Evolutionary conservation across 2,888 invertebrate species (phyloP).

Genomic region (Chromoteleia sp.): DNA sequence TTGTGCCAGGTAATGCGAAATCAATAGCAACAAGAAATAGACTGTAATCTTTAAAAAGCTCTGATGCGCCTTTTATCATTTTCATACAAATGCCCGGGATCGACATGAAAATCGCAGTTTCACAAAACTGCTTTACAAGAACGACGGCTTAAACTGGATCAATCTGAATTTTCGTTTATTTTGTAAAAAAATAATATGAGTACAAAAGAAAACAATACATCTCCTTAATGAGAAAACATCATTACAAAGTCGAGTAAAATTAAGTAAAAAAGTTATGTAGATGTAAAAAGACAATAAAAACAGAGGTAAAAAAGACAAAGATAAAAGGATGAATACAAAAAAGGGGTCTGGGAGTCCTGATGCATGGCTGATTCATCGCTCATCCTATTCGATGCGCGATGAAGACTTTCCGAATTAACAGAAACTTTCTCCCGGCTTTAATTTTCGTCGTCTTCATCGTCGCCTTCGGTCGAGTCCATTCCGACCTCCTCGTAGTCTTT

Average conservation of each 20-base stretch:
- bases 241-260: slow-evolving; percentile 41
- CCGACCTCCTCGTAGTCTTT: slow-evolving; percentile 96
- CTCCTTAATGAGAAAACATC: slow-evolving; percentile 39
- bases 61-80: slow-evolving; percentile 34
- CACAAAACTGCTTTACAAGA: neutral
- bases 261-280: slow-evolving; percentile 38
- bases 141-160: neutral
- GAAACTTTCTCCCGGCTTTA: slow-evolving; percentile 67
- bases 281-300: slow-evolving; percentile 33
- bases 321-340: slow-evolving; percentile 21
- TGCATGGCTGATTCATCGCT: slow-evolving; percentile 55
- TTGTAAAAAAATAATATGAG: slow-evolving; percentile 24
- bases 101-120: slow-evolving; percentile 28
- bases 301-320: slow-evolving; percentile 22
- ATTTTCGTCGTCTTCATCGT: slow-evolving; percentile 90
- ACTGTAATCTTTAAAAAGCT: slow-evolving; percentile 48
- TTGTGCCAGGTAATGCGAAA: slow-evolving; percentile 53
- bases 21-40: slow-evolving; percentile 58
- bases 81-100: slow-evolving; percentile 30
- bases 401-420: slow-evolving; percentile 45
- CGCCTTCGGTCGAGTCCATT: slow-evolving; percentile 93
- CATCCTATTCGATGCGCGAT: slow-evolving; percentile 45
- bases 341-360: slow-evolving; percentile 21
- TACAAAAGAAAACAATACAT: slow-evolving; percentile 36
- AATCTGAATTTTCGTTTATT: slow-evolving; percentile 22